phyloP scores from a whole-genome alignment of 1,140 invertebrate genomes.

The Bombus cullumanus region DNA sequence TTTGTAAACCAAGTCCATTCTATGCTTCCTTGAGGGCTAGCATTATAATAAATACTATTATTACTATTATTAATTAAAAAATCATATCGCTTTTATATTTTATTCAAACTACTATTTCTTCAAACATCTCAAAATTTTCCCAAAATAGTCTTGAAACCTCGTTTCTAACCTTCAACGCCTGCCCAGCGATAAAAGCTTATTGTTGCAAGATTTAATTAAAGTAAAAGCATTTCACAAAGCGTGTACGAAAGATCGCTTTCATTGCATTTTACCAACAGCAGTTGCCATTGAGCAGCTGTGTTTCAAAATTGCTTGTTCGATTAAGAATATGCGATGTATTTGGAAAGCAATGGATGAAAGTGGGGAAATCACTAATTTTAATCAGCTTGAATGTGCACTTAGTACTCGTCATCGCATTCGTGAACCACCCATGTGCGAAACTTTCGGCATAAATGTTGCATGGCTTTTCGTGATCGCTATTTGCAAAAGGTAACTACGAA shows the following conservation, averaged over 20 bases:
- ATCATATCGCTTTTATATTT: not conserved
- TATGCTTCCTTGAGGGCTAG: no score
- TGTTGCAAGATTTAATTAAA: conserved; percentile 15
- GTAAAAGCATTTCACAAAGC: conserved; percentile 5
- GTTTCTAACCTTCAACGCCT: not conserved
- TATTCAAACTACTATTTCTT: not conserved
- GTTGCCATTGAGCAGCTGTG: not conserved
- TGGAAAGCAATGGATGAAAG: not conserved
- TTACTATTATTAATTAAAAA: not conserved
- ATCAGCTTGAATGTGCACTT: conserved; percentile 3
- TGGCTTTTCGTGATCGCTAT: conserved; percentile 48
- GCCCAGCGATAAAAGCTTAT: not conserved
- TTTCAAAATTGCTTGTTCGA: not conserved
- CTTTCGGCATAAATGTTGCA: conserved; percentile 47
- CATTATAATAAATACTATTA: no score
- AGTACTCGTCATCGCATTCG: conserved; percentile 10
- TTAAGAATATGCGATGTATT: not conserved
- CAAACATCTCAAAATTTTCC: not conserved
- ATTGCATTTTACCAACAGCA: not conserved
- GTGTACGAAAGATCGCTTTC: not conserved
- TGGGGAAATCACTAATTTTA: conserved; percentile 1
- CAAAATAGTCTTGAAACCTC: not conserved
- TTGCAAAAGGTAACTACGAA: conserved; percentile 27
- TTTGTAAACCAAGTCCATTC: no score
- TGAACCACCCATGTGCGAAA: conserved; percentile 22